These are phyloP conservation scores for Gasterosteus nipponicus DNA, from an alignment of 2,113 vertebrate genomes.

Conservation along the genomic window DNA sequence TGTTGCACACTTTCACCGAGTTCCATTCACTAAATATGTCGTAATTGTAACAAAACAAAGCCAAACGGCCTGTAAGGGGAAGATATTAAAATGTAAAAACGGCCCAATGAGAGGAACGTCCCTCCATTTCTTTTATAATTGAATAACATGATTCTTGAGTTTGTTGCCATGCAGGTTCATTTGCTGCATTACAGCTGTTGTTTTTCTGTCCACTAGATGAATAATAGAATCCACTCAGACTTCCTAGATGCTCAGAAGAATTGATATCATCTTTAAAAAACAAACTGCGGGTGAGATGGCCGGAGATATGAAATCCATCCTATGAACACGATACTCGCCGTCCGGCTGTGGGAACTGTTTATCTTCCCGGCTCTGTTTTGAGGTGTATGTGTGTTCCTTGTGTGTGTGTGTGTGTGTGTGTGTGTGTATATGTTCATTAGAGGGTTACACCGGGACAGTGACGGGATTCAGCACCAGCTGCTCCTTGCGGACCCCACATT, in stretches of 20 bases:
- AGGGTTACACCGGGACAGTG: constrained; percentile 72
- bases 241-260: constrained; percentile 76
- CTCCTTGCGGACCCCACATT: constrained; percentile 55
- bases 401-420: constrained; percentile 47
- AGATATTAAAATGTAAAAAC: background rate
- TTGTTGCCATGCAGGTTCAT: constrained; percentile 28
- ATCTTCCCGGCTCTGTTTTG: constrained; percentile 51
- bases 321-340: constrained; percentile 63
- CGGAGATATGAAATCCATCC: constrained; percentile 50
- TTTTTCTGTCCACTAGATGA: constrained; percentile 57
- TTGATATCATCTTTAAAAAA: constrained; percentile 80
- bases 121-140: background rate
- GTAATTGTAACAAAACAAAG: background rate
- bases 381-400: constrained; percentile 31
- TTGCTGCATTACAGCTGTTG: constrained; percentile 70
- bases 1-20: constrained; percentile 1
- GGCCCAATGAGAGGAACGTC: background rate
- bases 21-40: background rate
- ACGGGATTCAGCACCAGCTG: constrained; percentile 80
- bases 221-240: constrained; percentile 70
- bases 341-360: constrained; percentile 41
- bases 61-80: background rate
- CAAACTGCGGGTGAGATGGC: constrained; percentile 66
- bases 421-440: constrained; percentile 52
- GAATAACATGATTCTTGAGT: background rate